Base-by-base conservation (phyloP, 2,888 invertebrate genomes). In the Synanthedon andrenaeformis region DNA sequence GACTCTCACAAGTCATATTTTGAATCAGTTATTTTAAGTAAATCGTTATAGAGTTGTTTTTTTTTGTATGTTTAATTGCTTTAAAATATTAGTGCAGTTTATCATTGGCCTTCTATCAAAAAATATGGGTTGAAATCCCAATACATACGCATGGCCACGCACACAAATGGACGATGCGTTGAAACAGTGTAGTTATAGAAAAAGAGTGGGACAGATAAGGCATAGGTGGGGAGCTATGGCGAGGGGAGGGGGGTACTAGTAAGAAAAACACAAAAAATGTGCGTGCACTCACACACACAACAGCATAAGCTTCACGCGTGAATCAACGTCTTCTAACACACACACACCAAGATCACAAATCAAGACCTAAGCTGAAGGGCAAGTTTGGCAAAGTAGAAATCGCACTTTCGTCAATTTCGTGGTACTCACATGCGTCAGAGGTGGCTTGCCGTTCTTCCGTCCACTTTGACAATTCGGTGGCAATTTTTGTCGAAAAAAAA, bases 391-490 rank as follows among this genome's bases (percentile, higher is more conserved):
- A 64, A 51, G 42, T 45, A 52, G 48, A 28, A 35, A 35, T 35
- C 35, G 35, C 35, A 35, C 35, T 35, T 35, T 35, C 35, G 35
- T 35, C 35, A 35, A 35, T 8, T 35, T 35, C 10, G 35, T 35
- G 41, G 59, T 80, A 87, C 86, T 86, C 61, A 87, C 86, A 87
- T 87, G 79, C 86, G 86, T 85, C 86, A 86, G 86, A 81, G 82
- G 86, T 76, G 82, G 83, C 75, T 78, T 82, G 77, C 66, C 81
- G 86, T 76, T 80, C 85, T 74, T 85, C 86, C 79, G 81, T 86
- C 86, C 86, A 87, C 85, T 82, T 85, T 84, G 86, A 83, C 82
- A 87, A 83, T 80, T 85, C 70, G 85, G 85, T 82, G 78, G 84
- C 81, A 87, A 87, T 87, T 85, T 35, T 86, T 86, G 77, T 71